phyloP scores from a whole-genome alignment of 2,113 vertebrate species.

The Rhadina sibilatrix region DNA sequence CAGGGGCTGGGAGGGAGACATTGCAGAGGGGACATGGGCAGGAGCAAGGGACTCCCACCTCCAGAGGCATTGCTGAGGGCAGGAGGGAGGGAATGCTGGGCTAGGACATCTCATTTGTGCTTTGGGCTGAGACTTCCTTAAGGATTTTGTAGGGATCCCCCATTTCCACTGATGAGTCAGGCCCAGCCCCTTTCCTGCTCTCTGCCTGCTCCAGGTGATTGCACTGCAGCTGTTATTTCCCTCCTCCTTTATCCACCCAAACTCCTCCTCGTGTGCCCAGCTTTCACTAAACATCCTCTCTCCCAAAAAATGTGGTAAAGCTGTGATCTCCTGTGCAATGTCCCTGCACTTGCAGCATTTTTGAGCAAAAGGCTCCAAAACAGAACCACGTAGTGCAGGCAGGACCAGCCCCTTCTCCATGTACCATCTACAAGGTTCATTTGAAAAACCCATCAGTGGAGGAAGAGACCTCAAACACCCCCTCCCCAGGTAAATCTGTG shows the following conservation, averaged over 20 bases:
- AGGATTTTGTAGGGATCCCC: not conserved
- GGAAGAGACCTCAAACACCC: not conserved
- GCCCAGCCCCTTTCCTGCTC: not conserved
- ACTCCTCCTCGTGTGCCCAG: accelerated
- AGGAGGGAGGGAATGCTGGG: not conserved
- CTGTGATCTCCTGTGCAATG: not conserved
- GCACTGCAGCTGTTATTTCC: not conserved
- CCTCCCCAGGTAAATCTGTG: not conserved
- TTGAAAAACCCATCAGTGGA: accelerated
- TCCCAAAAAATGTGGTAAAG: not conserved
- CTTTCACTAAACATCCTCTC: not conserved
- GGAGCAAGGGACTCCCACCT: not conserved
- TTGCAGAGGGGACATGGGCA: accelerated
- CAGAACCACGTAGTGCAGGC: not conserved
- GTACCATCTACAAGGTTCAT: not conserved
- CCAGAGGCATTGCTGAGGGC: not conserved
- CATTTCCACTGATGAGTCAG: not conserved
- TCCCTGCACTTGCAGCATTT: not conserved
- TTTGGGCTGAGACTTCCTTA: not conserved
- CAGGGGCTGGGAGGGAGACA: not conserved
- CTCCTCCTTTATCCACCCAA: not conserved
- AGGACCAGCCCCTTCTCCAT: not conserved
- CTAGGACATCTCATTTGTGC: not conserved
- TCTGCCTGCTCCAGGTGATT: not conserved
- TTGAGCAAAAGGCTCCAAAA: not conserved